Evolutionary conservation across 2,888 invertebrate genomes (phyloP), one percentile per base, ranked within the genome.

Genomic region (Ectemnius continuus): DNA sequence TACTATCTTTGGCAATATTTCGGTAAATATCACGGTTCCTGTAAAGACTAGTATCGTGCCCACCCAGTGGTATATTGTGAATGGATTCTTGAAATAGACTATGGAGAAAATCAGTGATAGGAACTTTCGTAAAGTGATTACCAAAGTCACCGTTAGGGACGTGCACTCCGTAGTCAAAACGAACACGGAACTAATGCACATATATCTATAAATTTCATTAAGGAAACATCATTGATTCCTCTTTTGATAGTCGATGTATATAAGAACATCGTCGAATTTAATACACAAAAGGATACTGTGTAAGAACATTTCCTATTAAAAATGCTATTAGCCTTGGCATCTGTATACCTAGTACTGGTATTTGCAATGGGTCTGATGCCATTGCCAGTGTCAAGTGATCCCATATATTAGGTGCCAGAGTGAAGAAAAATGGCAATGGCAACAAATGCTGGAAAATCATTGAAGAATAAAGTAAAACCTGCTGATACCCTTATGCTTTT

Each of bases 141-240:
- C 97, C 82, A 99, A 92, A 0, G 99, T 99, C 1, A 99, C 98
- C 0, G 98, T 97, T 59, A 99, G 91, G 0, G 99, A 98, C 0
- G 97, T 94, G 88, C 98, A 98, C 91, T 98, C 98, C 0, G 99
- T 96, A 0, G 98, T 99, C 87, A 99, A 92, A 45, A 96, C 94
- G 88, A 98, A 99, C 1, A 99, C 99, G 8, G 97, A 96, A 89
- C 97, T 96, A 76, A 99, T 99, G 90, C 99, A 99, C 75, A 98
- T 88, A 88, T 94, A 94, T 91, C 94, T 94, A 89, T 72, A 23
- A 23, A 23, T 23, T 23, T 23, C 23, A 23, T 23, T 23, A 23
- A 23, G 23, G 23, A 23, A 23, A 47, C 11, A 47, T n/a, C 13
- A 47, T 47, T 14, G 47, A 2, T 47, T 47, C 47, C 2, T 3